Evolutionary conservation across 2,797 vertebrate species (phyloP), one percentile per base, ranked within the genome.

Genomic region (Melanotaenia parkinsoni): DNA sequence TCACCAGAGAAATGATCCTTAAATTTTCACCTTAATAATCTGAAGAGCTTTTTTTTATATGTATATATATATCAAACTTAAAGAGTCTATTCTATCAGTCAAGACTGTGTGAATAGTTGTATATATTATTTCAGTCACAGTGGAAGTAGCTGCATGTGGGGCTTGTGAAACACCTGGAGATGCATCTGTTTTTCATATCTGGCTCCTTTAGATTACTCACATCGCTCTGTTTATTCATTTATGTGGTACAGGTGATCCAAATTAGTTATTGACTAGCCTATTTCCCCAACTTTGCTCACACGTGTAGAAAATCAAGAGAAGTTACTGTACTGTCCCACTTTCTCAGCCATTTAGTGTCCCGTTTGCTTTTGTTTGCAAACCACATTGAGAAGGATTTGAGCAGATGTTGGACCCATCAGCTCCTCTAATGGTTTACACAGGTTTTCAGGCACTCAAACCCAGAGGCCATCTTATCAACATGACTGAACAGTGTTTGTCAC

Each of bases 361-460:
- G 2, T 85, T 82, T 28, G 67, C 58, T 68, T 50, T 11, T 58
- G 58, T 73, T 54, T 26, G 38, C 63, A 79, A 68, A 69, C 72
- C 77, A 63, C 38, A 54, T 32, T 22, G 14, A 16, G 66, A 74
- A 67, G 71, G 74, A 74, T 84, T 73, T 63, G 22, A 30, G 74
- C 91, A 91, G 85, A 86, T 91, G 92, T 80, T 70, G 71, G 85
- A 88, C 86, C 84, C 87, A 85, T 92, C 70, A 61, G 66, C 62
- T 35, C 79, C 53, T 9, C 53, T 90, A 77, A 86, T 81, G 62
- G 47, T 50, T 78, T 84, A 75, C 75, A 76, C 86, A 87, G 86
- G 73, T 80, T 72, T 77, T 83, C 28, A n/a, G 71, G 45, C 30
- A 33, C 58, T 62, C 54, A 37, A 40, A 63, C 70, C 70, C 73